Evolutionary conservation across 2,797 vertebrate species (phyloP).

Genomic region (Lagorchestes hirsutus): DNA sequence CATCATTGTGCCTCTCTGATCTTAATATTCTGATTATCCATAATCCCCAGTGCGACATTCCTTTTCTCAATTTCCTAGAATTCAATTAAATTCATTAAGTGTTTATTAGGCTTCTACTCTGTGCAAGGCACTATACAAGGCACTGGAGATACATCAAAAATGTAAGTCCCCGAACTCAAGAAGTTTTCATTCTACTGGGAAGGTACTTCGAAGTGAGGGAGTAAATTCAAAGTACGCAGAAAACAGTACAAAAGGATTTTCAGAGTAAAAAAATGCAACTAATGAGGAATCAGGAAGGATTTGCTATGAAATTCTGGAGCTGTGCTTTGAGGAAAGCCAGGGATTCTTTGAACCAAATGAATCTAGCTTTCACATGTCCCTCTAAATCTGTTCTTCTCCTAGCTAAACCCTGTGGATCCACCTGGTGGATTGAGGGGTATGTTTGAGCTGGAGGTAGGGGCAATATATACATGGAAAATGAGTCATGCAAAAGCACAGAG

Average conservation of each 20-base stretch:
- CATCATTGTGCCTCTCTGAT: background rate
- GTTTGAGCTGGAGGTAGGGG: background rate
- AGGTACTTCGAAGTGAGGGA: background rate
- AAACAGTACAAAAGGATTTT: background rate
- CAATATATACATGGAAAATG: background rate
- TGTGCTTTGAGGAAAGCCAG: background rate
- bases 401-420: background rate
- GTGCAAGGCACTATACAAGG: background rate
- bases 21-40: conserved; percentile 30
- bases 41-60: background rate
- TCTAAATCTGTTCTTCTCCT: background rate
- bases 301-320: background rate
- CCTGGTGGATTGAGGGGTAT: background rate
- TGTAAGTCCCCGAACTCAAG: background rate
- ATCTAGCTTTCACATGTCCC: background rate
- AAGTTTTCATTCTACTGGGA: too few relatives aligned
- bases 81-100: conserved; percentile 40
- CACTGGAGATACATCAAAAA: background rate
- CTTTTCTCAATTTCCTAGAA: background rate
- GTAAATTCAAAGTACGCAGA: background rate
- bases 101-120: conserved; percentile 3
- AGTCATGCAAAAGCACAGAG: background rate
- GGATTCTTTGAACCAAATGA: background rate
- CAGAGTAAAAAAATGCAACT: background rate
- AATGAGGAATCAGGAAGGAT: background rate